phyloP scores from a whole-genome alignment of 2,888 invertebrate species.

The Sturmia bella region DNA sequence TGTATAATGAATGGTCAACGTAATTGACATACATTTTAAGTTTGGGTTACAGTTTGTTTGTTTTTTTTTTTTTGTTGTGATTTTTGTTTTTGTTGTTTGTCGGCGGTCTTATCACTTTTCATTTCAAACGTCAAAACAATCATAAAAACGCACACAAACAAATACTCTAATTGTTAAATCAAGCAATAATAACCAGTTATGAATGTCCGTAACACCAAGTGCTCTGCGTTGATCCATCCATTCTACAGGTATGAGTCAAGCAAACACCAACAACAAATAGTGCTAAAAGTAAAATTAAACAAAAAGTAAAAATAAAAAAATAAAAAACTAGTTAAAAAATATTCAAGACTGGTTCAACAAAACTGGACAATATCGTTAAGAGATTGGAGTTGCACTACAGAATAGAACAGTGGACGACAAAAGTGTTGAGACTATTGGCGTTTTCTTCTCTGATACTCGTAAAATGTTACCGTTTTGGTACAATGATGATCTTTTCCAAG shows the following conservation, averaged over 20 bases:
- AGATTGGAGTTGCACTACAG: neutral
- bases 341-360: slow-evolving; percentile 48
- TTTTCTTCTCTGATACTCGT: too few species aligned
- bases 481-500: too few species aligned
- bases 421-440: neutral
- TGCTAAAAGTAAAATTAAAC: slow-evolving; percentile 17
- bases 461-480: too few species aligned
- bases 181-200: slow-evolving; percentile 26
- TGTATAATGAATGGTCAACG: neutral
- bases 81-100: slow-evolving; percentile 13
- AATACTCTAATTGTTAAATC: neutral
- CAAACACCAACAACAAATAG: slow-evolving; percentile 3
- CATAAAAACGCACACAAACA: neutral
- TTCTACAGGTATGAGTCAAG: slow-evolving; percentile 18
- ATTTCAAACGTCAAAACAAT: slow-evolving; percentile 54
- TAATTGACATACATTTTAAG: slow-evolving; percentile 41
- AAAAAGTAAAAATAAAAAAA: neutral
- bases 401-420: slow-evolving; percentile 13
- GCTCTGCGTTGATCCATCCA: neutral
- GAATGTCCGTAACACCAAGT: neutral
- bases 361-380: too few species aligned
- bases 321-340: slow-evolving; percentile 29
- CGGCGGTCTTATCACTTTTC: slow-evolving; percentile 50
- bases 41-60: slow-evolving; percentile 25
- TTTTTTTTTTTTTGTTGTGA: slow-evolving; percentile 16